Evolutionary conservation across 2,888 invertebrate genomes (phyloP).

Genomic region (Dynastes hyllus): DNA sequence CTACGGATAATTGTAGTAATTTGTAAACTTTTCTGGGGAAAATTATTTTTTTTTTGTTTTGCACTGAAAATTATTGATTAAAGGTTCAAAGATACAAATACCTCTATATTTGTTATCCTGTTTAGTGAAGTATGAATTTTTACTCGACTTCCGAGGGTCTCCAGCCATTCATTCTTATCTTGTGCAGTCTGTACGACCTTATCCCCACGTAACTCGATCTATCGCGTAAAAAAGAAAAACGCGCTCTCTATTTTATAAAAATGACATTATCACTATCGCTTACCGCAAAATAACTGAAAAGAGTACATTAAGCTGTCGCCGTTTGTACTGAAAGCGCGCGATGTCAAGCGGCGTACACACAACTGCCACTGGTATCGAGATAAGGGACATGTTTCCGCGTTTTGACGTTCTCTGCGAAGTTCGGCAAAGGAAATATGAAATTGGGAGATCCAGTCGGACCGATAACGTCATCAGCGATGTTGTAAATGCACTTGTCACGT

Average conservation of each 20-base stretch:
- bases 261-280: slow-evolving; percentile 13
- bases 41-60: too few species aligned
- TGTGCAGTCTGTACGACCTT: too few species aligned
- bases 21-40: too few species aligned
- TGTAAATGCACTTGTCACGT: slow-evolving; percentile 33
- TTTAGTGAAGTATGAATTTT: too few species aligned
- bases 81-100: too few species aligned
- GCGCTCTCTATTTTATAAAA: slow-evolving; percentile 6
- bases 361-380: neutral
- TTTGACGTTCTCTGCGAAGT: slow-evolving; percentile 7
- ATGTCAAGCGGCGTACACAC: slow-evolving; percentile 12
- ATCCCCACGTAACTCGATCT: too few species aligned
- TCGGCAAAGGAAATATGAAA: slow-evolving; percentile 28
- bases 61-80: too few species aligned
- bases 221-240: neutral
- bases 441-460: slow-evolving; percentile 22
- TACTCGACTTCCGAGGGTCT: too few species aligned
- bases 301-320: neutral
- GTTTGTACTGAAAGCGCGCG: neutral
- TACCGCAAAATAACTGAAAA: slow-evolving; percentile 12
- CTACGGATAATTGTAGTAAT: too few species aligned
- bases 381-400: neutral
- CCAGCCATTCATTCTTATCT: too few species aligned
- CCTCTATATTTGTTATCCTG: too few species aligned
- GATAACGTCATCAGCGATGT: slow-evolving; percentile 33